These are phyloP conservation scores for Micronycteris hirsuta DNA, from an alignment of 2,113 vertebrate species.

Conservation along the genomic window DNA sequence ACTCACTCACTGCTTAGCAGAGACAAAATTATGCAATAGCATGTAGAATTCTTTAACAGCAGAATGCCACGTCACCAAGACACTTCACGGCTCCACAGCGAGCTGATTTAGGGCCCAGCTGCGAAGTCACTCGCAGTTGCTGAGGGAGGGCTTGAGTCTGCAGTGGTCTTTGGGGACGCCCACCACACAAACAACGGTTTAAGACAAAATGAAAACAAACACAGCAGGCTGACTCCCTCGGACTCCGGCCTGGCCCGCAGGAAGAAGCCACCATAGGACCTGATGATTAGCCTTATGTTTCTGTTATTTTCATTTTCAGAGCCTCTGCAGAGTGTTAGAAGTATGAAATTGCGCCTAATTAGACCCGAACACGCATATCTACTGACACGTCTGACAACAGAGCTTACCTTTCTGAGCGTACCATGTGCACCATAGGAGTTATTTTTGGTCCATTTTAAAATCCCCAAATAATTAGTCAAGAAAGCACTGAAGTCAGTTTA, in stretches of 20 bases:
- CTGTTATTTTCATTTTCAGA: constrained; percentile 19
- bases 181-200: constrained; percentile 43
- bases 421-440: neutral
- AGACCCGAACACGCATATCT: neutral
- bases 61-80: neutral
- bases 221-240: constrained; percentile 33
- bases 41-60: neutral
- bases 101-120: constrained; percentile 31
- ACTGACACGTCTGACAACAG: neutral
- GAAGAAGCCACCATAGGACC: neutral
- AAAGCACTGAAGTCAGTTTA: neutral
- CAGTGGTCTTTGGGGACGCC: neutral
- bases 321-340: neutral
- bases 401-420: neutral
- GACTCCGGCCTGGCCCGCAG: neutral
- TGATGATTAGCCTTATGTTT: neutral
- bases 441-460: neutral
- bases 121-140: constrained; percentile 40
- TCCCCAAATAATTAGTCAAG: neutral
- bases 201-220: constrained; percentile 56
- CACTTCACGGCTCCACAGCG: neutral
- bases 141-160: constrained; percentile 1
- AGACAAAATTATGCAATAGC: neutral
- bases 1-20: neutral
- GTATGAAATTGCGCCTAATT: neutral